These are phyloP conservation scores for Paraplagusia blochii DNA, from an alignment of 2,113 vertebrate species.

Conservation along the genomic window DNA sequence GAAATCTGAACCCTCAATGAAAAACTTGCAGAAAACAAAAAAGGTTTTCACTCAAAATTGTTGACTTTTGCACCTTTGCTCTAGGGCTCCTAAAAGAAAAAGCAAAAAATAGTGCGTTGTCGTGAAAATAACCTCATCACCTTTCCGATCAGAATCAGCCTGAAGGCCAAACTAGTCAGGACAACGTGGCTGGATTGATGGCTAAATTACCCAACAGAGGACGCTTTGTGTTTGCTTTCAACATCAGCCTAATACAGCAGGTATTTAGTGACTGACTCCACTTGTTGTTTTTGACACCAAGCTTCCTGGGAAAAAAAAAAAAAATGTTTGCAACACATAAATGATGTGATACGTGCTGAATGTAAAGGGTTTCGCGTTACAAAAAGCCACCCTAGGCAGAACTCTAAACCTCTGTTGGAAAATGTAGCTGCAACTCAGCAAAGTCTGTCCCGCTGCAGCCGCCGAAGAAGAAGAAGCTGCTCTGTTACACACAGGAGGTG, in stretches of 20 bases:
- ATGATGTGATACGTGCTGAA: constrained; percentile 24
- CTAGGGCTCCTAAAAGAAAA: constrained; percentile 20
- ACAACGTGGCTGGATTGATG: constrained; percentile 36
- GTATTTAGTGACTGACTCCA: constrained; percentile 11
- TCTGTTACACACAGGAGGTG: constrained; percentile 21
- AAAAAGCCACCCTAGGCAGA: constrained; percentile 23
- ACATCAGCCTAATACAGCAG: constrained; percentile 15
- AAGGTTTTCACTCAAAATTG: constrained; percentile 7
- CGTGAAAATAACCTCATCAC: constrained; percentile 35
- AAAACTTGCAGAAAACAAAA: constrained; percentile 24
- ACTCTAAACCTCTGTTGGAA: constrained; percentile 40
- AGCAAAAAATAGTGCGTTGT: constrained; percentile 22
- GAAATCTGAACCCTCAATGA: constrained; percentile 16
- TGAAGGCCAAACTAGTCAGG: constrained; percentile 16
- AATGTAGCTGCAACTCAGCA: constrained; percentile 31
- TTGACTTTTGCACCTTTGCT: constrained; percentile 16
- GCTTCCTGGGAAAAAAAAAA: not conserved
- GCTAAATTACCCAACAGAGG: constrained; percentile 39
- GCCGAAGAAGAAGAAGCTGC: constrained; percentile 18
- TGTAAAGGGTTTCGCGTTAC: constrained; percentile 38
- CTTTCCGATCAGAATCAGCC: constrained; percentile 34
- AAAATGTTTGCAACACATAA: constrained; percentile 16
- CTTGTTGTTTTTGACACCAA: not conserved
- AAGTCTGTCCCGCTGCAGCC: constrained; percentile 12
- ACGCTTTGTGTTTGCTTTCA: constrained; percentile 10